phyloP scores from a whole-genome alignment of 2,888 invertebrate genomes.

The Elaeidobius kamerunicus region DNA sequence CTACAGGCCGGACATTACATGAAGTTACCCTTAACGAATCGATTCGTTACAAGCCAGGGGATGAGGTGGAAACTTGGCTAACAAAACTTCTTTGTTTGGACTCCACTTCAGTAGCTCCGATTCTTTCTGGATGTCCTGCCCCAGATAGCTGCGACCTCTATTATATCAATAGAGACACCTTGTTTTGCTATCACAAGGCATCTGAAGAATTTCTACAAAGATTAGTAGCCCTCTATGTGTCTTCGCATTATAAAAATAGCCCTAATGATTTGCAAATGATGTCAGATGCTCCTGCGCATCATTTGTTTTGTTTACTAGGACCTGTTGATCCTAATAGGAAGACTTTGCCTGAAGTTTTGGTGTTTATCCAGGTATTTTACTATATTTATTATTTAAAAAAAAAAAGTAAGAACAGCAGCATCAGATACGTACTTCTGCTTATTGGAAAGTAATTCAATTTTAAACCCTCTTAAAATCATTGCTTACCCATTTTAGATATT shows the following conservation, averaged over 20 bases:
- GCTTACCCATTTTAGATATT: too few species aligned
- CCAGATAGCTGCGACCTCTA: constrained; percentile 87
- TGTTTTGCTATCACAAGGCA: constrained; percentile 95
- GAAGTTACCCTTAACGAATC: constrained; percentile 84
- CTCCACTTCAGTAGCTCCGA: constrained; percentile 64
- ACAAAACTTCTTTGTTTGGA: constrained; percentile 89
- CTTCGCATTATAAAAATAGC: constrained; percentile 99
- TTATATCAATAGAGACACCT: constrained; percentile 84
- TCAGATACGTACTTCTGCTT: too few species aligned
- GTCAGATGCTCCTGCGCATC: constrained; percentile 98
- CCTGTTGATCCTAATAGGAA: constrained; percentile 73
- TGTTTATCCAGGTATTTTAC: constrained; percentile 85
- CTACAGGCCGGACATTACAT: constrained; percentile 54
- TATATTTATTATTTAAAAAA: too few species aligned
- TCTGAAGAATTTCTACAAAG: constrained; percentile 90
- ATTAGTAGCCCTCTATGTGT: constrained; percentile 89
- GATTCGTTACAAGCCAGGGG: constrained; percentile 86
- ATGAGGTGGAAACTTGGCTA: constrained; percentile 89
- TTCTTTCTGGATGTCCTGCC: constrained; percentile 80
- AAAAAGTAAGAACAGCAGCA: too few species aligned
- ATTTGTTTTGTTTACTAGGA: constrained; percentile 90
- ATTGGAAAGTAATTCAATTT: too few species aligned
- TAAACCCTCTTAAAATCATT: too few species aligned
- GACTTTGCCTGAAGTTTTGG: constrained; percentile 86
- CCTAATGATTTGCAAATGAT: constrained; percentile 98